phyloP scores from a whole-genome alignment of 2,797 vertebrate species.

The Odontamblyopus rebecca region DNA sequence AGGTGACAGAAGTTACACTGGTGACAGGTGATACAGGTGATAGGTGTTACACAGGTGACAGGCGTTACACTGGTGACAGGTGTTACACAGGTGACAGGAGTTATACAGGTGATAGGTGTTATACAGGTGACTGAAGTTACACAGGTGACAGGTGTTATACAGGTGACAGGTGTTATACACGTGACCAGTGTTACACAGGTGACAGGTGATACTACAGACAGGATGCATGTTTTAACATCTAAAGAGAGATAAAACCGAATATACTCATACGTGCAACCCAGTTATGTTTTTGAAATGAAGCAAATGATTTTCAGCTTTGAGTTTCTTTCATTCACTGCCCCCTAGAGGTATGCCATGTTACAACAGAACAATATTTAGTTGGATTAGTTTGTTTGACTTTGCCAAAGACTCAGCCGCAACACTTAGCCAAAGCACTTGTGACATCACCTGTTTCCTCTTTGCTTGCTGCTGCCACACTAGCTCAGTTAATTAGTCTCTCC shows the following conservation, averaged over 20 bases:
- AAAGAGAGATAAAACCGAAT: not conserved
- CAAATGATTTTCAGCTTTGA: not conserved
- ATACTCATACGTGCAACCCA: not conserved
- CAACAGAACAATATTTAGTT: not conserved
- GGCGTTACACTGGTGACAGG: too few species aligned
- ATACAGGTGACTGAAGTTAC: too few species aligned
- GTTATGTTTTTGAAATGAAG: not conserved
- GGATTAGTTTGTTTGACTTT: constrained; percentile 6
- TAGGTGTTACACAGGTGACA: too few species aligned
- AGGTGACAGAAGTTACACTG: too few species aligned
- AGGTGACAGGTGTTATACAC: too few species aligned
- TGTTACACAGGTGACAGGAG: too few species aligned
- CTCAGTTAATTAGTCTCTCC: constrained; percentile 25
- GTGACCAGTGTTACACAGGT: not conserved
- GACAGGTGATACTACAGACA: too few species aligned
- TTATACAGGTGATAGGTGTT: too few species aligned
- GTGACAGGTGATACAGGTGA: too few species aligned
- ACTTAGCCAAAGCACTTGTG: not conserved
- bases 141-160: too few species aligned
- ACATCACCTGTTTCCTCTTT: constrained; percentile 4
- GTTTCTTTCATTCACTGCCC: not conserved
- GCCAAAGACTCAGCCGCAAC: not conserved
- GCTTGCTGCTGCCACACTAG: not conserved
- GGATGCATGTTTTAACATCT: not conserved
- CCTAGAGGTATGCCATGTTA: not conserved